Evolutionary conservation across 2,113 vertebrate species (phyloP).

Genomic region (Sinocyclocheilus maitianheensis): DNA sequence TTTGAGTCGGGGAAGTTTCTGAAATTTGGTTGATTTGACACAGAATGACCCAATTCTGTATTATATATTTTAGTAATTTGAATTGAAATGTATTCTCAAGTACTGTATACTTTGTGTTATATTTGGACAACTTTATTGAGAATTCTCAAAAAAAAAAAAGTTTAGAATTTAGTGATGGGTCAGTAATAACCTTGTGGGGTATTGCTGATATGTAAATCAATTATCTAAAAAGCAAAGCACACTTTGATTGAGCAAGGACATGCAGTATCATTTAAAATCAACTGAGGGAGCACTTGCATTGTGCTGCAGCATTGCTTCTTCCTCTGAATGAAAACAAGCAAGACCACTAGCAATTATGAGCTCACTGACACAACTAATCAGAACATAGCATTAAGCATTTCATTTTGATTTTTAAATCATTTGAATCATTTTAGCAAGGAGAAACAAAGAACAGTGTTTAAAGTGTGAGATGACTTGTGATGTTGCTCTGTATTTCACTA

Average conservation of each 20-base stretch:
- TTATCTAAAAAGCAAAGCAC: background rate
- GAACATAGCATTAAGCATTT: conserved; percentile 1
- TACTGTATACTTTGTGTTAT: background rate
- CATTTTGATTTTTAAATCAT: background rate
- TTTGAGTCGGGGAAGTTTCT: no score
- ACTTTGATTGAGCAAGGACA: background rate
- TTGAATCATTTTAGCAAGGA: background rate
- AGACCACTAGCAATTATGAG: background rate
- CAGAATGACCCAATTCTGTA: no score
- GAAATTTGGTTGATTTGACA: no score
- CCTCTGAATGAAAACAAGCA: conserved; percentile 12
- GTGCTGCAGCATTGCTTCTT: background rate
- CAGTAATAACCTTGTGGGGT: background rate
- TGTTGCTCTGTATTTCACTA: background rate
- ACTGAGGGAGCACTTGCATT: conserved; percentile 14
- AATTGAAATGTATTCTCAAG: background rate
- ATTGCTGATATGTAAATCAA: conserved; percentile 7
- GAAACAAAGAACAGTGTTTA: background rate
- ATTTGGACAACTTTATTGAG: background rate
- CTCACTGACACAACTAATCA: background rate
- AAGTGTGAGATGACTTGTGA: background rate
- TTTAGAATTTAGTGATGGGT: background rate
- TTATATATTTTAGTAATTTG: background rate
- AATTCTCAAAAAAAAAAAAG: background rate
- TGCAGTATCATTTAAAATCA: conserved; percentile 15